Evolutionary conservation across 2,888 invertebrate species (phyloP), one percentile per base, ranked within the genome.

Genomic region (Troides helena): DNA sequence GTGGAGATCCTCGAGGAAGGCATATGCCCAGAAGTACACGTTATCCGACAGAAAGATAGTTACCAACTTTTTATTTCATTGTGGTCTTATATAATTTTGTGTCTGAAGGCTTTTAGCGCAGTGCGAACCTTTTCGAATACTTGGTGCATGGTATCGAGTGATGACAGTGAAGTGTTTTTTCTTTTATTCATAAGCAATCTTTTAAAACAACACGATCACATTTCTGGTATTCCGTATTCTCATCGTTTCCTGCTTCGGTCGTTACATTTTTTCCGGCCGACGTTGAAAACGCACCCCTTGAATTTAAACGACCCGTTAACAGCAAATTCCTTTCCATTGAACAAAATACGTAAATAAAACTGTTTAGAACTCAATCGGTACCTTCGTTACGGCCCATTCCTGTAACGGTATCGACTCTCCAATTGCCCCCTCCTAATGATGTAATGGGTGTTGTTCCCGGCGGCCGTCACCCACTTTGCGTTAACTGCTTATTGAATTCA

Each of bases 241-340:
- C 21, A 7, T 46, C 59, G 12, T 59, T 21, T 17, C 25, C 18
- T n/a, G 21, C 25, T 65, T 17, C 17, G 59, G 25, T n/a, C 46
- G 25, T 57, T 57, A 14, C 39, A 17, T 30, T 58, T 58, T 43
- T 43, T 65, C 25, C 5, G 65, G 25, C 58, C 39, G 39, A 39
- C 39, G 39, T 10, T 10, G 46, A 46, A 23, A 58, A 36, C 7
- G 36, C 46, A 43, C 14, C 73, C 78, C 74, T 75, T 83, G 86
- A 86, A 85, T 86, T 84, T 78, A 82, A 85, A 86, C 78, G 83
- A 84, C 81, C 80, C 79, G 85, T 85, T 85, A 84, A 83, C 77
- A 79, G 72, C 72, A 74, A 79, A 81, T 83, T 81, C 78, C 80
- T 82, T 82, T 81, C 78, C 78, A 78, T 73, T 72, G 75, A 36